Base-by-base conservation (phyloP, 2,797 vertebrate species). In the Bovichtus diacanthus region DNA sequence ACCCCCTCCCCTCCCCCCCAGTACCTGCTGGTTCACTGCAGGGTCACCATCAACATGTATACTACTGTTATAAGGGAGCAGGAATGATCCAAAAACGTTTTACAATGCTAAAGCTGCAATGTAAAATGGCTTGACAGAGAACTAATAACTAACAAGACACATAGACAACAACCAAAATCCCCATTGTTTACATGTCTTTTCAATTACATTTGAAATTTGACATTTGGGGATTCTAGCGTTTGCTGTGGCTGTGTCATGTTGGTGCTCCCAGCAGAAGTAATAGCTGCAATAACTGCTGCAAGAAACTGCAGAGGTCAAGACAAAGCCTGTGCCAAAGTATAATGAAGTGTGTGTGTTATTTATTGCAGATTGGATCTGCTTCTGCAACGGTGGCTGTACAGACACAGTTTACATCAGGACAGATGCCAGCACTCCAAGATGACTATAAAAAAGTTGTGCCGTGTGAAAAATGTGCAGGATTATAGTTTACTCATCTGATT, bases 21-120 rank as follows among this genome's bases (percentile, higher is more conserved):
- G 38, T 93, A 94, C 92, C 92, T 94, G 92, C 87, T 87, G 87
- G 92, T 90, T 93, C 93, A 93, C 76, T 76, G 25, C 74, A 80
- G 87, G 93, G 93, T 93, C 93, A 90, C 70, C 49, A 38, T 43
- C 55, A 71, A 56, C 41, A 67, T 43, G 29, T 34, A 55, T 4
- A 64, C 27, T 39, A 75, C 34, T 62, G 34, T 58, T 44, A 63
- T 39, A 54, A 56, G 27, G 55, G 10, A 36, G 43, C 6, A 55
- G 47, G 12, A 66, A 13, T 7, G 8, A 27, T 10, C 12, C 21
- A 25, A 25, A 29, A 9, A 9, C 0, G 3, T 21, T 38, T 38
- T 9, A 34, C 1, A 46, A 38, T 13, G 21, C 34, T 43, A 12
- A 25, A 61, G 39, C 46, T 78, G 29, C 3, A 18, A 21, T 41